Evolutionary conservation across 2,888 invertebrate genomes (phyloP).

Genomic region (Rhodophaea formosa): DNA sequence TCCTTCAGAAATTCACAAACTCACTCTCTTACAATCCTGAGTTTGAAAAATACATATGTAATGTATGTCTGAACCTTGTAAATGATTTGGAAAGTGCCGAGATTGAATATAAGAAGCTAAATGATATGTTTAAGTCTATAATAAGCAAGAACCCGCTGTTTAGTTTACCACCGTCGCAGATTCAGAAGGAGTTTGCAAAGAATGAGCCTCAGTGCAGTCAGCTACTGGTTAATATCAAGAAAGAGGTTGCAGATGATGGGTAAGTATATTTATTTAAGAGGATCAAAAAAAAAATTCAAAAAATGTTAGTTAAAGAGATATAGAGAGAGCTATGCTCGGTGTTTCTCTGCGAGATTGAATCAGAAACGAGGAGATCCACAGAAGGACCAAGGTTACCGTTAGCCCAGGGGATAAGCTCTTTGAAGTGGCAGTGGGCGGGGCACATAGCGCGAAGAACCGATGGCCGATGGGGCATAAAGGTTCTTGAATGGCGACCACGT

Average conservation of each 20-base stretch:
- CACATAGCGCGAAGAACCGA: too few species aligned
- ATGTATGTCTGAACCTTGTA: not conserved
- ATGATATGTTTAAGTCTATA: not conserved
- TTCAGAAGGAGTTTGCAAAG: not conserved
- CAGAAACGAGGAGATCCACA: too few species aligned
- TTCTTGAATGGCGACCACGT: too few species aligned
- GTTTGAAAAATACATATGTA: not conserved
- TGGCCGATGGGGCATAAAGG: too few species aligned
- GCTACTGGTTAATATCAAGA: too few species aligned
- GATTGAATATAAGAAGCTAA: not conserved
- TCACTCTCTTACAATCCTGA: not conserved
- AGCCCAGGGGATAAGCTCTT: too few species aligned
- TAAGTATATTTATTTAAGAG: not conserved
- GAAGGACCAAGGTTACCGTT: too few species aligned
- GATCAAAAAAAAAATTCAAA: too few species aligned
- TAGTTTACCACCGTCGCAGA: not conserved
- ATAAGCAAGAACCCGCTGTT: slow-evolving; percentile 1
- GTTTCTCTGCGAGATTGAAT: too few species aligned
- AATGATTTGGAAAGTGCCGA: not conserved
- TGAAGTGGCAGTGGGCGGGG: too few species aligned
- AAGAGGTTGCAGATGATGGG: not conserved
- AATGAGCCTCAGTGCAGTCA: not conserved
- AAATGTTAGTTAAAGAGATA: too few species aligned
- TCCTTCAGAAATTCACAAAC: not conserved
- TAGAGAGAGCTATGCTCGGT: too few species aligned